phyloP scores from a whole-genome alignment of 2,888 invertebrate genomes.

The Chloroclystis v-ata region DNA sequence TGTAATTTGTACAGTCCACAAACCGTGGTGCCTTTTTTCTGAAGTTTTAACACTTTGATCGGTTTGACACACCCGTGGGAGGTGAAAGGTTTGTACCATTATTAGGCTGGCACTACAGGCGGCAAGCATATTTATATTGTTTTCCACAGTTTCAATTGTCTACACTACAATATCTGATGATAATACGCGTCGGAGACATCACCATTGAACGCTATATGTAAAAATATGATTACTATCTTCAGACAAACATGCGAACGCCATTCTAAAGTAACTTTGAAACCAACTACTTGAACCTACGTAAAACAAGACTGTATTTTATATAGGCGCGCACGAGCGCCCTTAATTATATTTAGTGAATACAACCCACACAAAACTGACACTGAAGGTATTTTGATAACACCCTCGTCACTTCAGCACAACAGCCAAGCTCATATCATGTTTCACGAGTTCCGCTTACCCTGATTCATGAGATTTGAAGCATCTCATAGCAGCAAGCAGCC shows the following conservation, averaged over 20 bases:
- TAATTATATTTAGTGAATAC: slow-evolving; percentile 4
- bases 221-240: not conserved
- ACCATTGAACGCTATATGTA: not conserved
- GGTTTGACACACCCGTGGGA: no score
- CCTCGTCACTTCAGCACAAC: slow-evolving; percentile 12
- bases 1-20: no score
- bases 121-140: no score
- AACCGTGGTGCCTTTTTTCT: no score
- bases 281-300: no score
- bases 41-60: no score
- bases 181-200: slow-evolving; percentile 4
- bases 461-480: slow-evolving; percentile 20
- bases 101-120: no score
- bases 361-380: slow-evolving; percentile 7
- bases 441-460: slow-evolving; percentile 7
- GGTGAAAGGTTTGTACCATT: no score
- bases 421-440: slow-evolving; percentile 6
- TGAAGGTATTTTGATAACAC: slow-evolving; percentile 8
- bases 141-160: no score
- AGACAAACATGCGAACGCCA: no score
- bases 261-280: no score
- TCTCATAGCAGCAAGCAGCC: slow-evolving; percentile 21
- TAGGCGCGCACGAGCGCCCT: not conserved
- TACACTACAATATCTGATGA: slow-evolving; percentile 10
- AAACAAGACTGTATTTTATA: not conserved